A percentile compares a stretch with the other conserved stretches of the same genome.
These are phyloP conservation scores for Drosophila putrida DNA, from an alignment of 2,888 invertebrate genomes.

Conservation along the genomic window DNA sequence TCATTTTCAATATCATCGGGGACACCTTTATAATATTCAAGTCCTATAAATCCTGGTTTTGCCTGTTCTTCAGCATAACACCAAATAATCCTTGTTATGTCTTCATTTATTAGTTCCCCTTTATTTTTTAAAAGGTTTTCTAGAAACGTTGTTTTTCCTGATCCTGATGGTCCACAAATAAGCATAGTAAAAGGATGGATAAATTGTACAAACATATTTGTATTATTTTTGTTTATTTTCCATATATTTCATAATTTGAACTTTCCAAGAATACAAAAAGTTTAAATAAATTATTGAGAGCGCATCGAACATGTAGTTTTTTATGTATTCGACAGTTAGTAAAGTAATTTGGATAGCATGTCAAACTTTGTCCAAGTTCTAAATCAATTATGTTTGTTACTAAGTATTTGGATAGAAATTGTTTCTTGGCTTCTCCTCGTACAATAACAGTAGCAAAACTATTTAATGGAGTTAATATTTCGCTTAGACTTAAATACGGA, in stretches of 20 bases:
- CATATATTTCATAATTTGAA: neutral
- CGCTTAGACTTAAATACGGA: too few species aligned
- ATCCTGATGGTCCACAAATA: neutral
- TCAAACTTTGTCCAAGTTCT: too few species aligned
- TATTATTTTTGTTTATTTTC: neutral
- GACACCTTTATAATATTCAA: neutral
- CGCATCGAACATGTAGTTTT: neutral
- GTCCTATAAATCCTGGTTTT: neutral
- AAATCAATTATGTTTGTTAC: too few species aligned
- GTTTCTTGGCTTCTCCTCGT: too few species aligned
- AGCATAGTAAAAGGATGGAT: neutral
- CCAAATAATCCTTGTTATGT: neutral
- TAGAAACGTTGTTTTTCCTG: neutral
- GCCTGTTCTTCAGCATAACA: neutral
- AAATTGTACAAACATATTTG: slow-evolving; percentile 2
- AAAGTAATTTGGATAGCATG: too few species aligned
- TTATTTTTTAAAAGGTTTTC: too few species aligned
- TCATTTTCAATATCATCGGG: neutral
- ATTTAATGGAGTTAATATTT: too few species aligned
- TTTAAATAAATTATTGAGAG: neutral
- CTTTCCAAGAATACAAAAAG: neutral
- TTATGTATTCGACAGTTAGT: too few species aligned
- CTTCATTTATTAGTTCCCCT: neutral
- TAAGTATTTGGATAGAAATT: too few species aligned
- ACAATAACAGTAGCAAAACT: too few species aligned